Evolutionary conservation across 1,140 invertebrate genomes (phyloP).

Genomic region (Drosophila bocki): DNA sequence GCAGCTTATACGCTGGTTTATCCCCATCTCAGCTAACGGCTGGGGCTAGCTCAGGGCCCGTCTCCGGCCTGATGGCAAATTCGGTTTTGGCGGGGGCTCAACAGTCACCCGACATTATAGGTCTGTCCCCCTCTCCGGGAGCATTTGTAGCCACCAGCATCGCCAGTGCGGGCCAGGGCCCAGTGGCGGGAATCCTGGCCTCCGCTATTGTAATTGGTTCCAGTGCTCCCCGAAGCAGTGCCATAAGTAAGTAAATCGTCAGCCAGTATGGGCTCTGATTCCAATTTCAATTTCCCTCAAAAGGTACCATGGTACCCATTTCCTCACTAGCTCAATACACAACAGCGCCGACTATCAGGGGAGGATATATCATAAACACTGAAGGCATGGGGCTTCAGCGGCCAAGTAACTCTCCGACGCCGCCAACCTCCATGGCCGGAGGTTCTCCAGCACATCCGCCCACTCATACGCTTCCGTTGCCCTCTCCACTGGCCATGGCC

Average conservation of each 20-base stretch:
- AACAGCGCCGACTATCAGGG: slow-evolving; percentile 71
- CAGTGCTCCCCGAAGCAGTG: slow-evolving; percentile 62
- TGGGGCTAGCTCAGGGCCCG: slow-evolving; percentile 15
- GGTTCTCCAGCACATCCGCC: slow-evolving; percentile 63
- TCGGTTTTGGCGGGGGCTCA: slow-evolving; percentile 59
- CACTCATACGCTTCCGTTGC: slow-evolving; percentile 25
- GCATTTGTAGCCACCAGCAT: slow-evolving; percentile 58
- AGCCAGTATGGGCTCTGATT: not conserved
- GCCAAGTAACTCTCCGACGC: slow-evolving; percentile 63
- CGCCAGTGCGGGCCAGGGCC: slow-evolving; percentile 20
- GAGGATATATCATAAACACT: slow-evolving; percentile 72
- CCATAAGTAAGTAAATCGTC: slow-evolving; percentile 63
- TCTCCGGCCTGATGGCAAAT: slow-evolving; percentile 54
- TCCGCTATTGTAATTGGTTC: slow-evolving; percentile 74
- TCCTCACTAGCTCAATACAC: slow-evolving; percentile 75
- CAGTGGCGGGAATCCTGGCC: slow-evolving; percentile 60
- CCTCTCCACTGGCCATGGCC: slow-evolving; percentile 41
- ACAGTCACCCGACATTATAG: slow-evolving; percentile 80
- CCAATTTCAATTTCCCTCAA: slow-evolving; percentile 5
- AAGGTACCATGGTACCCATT: slow-evolving; percentile 75
- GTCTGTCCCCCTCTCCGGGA: slow-evolving; percentile 56
- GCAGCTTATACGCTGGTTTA: slow-evolving; percentile 68
- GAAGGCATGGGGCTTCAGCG: slow-evolving; percentile 66
- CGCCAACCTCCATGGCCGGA: slow-evolving; percentile 50
- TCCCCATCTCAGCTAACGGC: slow-evolving; percentile 55